These are phyloP conservation scores for Hyperoplus lanceolatus DNA, from an alignment of 2,797 vertebrate genomes.

Conservation along the genomic window DNA sequence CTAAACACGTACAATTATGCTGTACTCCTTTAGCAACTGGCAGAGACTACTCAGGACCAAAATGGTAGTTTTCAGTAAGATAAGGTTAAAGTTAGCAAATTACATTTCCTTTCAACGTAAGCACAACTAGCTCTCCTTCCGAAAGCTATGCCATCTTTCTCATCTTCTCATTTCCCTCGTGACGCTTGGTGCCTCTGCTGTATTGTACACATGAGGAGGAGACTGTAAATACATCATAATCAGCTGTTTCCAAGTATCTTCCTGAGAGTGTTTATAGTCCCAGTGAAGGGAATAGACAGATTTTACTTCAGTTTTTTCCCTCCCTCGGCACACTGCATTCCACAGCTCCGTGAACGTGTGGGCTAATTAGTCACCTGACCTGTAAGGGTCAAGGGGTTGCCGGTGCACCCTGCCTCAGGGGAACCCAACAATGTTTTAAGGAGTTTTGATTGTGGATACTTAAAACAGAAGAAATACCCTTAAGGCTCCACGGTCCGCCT, in stretches of 20 bases:
- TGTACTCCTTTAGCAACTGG: constrained; percentile 19
- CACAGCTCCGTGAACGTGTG: constrained; percentile 76
- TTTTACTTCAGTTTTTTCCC: constrained; percentile 65
- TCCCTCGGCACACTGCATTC: constrained; percentile 78
- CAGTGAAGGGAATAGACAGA: constrained; percentile 53
- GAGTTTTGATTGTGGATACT: constrained; percentile 77
- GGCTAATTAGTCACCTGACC: constrained; percentile 85
- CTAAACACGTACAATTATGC: constrained; percentile 64
- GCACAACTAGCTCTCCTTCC: constrained; percentile 10
- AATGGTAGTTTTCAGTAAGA: constrained; percentile 27
- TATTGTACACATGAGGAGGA: constrained; percentile 17
- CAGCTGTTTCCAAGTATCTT: constrained; percentile 66
- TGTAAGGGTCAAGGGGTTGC: constrained; percentile 72
- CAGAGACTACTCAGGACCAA: constrained; percentile 26
- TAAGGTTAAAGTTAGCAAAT: constrained; percentile 23
- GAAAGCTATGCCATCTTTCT: constrained; percentile 9
- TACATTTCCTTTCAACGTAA: constrained; percentile 24
- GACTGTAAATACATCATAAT: constrained; percentile 48
- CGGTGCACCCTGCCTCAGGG: constrained; percentile 70
- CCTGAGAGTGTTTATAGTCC: constrained; percentile 52
- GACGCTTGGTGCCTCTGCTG: constrained; percentile 12
- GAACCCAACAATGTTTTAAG: constrained; percentile 77
- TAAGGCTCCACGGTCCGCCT: constrained; percentile 36
- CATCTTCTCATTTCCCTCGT: constrained; percentile 43
- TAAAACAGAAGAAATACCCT: constrained; percentile 72